These are phyloP conservation scores for Anhinga anhinga DNA, from an alignment of 2,113 vertebrate species.

Conservation along the genomic window DNA sequence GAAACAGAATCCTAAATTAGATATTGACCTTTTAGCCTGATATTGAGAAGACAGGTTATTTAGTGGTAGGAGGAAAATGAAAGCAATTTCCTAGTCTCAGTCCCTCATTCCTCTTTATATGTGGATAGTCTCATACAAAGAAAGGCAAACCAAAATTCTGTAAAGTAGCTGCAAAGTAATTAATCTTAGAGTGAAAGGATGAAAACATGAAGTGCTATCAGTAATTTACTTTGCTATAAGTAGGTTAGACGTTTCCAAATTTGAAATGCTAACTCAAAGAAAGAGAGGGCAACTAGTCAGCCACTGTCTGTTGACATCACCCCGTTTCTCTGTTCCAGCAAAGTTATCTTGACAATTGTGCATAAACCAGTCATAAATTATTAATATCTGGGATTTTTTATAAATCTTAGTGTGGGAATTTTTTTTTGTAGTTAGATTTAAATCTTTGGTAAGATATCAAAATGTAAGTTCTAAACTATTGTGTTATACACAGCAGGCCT, in stretches of 20 bases:
- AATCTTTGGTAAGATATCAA: not conserved
- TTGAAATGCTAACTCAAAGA: not conserved
- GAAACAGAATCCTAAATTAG: conserved; percentile 30
- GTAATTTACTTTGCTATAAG: not conserved
- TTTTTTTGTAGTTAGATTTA: not conserved
- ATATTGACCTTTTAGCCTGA: conserved; percentile 14
- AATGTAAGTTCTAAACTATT: not conserved
- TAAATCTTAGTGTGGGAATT: not conserved
- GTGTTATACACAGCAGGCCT: not conserved
- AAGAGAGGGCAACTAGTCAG: not conserved
- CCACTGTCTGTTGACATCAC: not conserved
- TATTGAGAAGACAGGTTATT: conserved; percentile 2
- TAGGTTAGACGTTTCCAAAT: not conserved
- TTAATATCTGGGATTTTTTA: not conserved
- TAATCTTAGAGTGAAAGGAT: not conserved
- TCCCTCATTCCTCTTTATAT: not conserved
- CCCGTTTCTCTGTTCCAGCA: not conserved
- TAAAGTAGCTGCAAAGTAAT: not conserved
- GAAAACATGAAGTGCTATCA: not conserved
- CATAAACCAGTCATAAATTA: not conserved
- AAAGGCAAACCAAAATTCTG: not conserved
- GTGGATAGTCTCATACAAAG: not conserved
- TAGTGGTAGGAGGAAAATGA: not conserved
- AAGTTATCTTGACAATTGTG: not conserved
- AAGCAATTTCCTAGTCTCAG: conserved; percentile 4